A percentile compares a stretch with the other conserved stretches of the same genome.
Conservation (phyloP, 2,113 vertebrate genomes). For the Albula glossodonta region DNA sequence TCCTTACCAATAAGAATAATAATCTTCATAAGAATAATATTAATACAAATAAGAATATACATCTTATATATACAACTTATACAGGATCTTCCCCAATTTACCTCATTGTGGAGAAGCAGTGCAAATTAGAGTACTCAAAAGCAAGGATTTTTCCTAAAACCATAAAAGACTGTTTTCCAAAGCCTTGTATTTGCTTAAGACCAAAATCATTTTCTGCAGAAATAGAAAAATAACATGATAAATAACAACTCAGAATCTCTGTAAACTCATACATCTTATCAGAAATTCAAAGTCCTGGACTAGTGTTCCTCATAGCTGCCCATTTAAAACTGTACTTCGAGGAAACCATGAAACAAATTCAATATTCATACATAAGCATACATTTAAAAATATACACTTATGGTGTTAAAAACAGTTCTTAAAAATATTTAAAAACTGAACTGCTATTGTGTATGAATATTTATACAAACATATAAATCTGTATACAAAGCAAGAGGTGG, state of each 20-base stretch:
- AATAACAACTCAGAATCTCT: neutral
- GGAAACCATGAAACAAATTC: neutral
- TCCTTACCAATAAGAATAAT: neutral
- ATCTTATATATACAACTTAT: neutral
- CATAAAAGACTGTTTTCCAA: neutral
- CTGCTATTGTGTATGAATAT: neutral
- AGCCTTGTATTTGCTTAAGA: neutral
- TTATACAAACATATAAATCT: slow-evolving; percentile 3
- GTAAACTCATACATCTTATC: neutral
- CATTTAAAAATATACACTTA: neutral
- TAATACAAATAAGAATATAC: neutral
- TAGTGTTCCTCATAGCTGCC: neutral
- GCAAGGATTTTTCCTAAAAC: neutral
- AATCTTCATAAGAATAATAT: neutral
- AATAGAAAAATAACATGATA: neutral
- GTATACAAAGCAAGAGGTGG: neutral
- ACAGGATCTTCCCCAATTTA: neutral
- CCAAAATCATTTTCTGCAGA: neutral
- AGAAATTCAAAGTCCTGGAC: neutral
- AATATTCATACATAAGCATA: neutral
- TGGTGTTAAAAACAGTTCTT: neutral
- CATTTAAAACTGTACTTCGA: neutral
- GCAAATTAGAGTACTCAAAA: neutral
- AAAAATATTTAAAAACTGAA: neutral
- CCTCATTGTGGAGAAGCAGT: neutral